Conservation (phyloP, 2,888 invertebrate species). For the Tipula lateralis region DNA sequence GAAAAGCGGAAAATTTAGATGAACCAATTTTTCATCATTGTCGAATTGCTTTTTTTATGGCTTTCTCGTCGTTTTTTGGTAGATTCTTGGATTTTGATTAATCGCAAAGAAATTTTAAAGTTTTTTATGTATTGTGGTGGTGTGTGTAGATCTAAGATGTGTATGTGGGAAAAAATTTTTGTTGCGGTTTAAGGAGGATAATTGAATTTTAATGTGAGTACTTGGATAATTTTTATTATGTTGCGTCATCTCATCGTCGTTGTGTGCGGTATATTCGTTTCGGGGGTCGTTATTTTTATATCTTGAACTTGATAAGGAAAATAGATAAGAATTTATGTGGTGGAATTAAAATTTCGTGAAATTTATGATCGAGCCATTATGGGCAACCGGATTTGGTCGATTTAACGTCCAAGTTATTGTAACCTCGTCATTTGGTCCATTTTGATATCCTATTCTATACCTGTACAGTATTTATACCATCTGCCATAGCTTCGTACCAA, state of each 20-base stretch:
- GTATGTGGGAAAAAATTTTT: neutral
- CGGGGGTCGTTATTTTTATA: neutral
- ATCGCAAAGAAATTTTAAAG: neutral
- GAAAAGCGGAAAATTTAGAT: neutral
- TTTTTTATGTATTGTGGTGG: neutral
- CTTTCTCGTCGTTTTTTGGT: neutral
- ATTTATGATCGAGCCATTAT: no score
- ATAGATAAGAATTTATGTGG: neutral
- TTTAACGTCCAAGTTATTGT: no score
- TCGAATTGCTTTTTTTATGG: neutral
- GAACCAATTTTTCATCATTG: slow-evolving; percentile 19
- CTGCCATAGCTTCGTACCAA: no score
- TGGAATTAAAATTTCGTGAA: neutral
- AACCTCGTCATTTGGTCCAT: no score
- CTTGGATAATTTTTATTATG: neutral
- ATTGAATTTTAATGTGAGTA: neutral
- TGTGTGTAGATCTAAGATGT: no score
- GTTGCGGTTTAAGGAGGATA: neutral
- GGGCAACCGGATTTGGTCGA: no score
- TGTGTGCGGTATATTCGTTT: neutral
- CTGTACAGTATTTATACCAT: no score
- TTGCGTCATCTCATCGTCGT: neutral
- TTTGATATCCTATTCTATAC: no score
- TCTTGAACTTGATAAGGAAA: neutral
- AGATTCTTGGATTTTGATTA: slow-evolving; percentile 6